Conservation (phyloP, 1,140 invertebrate genomes). For the Littorina saxatilis region DNA sequence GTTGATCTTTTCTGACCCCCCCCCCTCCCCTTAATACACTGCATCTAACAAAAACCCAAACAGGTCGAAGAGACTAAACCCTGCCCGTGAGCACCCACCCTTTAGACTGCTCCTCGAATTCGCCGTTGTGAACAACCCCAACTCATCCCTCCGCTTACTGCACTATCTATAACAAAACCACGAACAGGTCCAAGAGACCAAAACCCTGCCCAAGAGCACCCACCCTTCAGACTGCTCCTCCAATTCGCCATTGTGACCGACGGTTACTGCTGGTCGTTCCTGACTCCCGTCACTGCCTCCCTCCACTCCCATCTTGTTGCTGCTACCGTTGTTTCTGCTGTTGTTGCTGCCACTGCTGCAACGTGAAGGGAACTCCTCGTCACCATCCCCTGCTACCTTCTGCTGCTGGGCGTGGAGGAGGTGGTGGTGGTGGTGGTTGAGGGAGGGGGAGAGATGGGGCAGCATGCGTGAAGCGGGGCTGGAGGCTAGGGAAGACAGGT, state of each 20-base stretch:
- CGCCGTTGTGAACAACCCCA: no score
- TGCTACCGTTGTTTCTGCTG: neutral
- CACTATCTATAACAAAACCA: no score
- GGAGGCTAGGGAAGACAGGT: constrained; percentile 15
- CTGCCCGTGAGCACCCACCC: no score
- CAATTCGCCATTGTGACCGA: constrained; percentile 1
- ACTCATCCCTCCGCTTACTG: no score
- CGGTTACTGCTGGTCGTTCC: neutral
- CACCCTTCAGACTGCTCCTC: neutral
- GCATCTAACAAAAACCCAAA: no score
- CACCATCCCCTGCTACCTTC: constrained; percentile 8
- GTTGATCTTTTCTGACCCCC: no score
- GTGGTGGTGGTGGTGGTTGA: constrained; percentile 11
- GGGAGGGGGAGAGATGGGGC: constrained; percentile 2
- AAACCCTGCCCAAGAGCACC: neutral
- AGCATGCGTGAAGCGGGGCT: constrained; percentile 19
- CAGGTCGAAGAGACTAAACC: no score
- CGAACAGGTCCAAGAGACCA: no score
- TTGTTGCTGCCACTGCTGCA: constrained; percentile 12
- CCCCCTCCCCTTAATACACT: no score
- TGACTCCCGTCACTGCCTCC: neutral
- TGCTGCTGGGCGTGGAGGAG: neutral
- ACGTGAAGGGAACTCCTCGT: neutral
- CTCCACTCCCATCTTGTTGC: neutral
- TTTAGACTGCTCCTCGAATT: no score